Conservation (phyloP, 2,888 invertebrate genomes). For the Horisme vitalbata region DNA sequence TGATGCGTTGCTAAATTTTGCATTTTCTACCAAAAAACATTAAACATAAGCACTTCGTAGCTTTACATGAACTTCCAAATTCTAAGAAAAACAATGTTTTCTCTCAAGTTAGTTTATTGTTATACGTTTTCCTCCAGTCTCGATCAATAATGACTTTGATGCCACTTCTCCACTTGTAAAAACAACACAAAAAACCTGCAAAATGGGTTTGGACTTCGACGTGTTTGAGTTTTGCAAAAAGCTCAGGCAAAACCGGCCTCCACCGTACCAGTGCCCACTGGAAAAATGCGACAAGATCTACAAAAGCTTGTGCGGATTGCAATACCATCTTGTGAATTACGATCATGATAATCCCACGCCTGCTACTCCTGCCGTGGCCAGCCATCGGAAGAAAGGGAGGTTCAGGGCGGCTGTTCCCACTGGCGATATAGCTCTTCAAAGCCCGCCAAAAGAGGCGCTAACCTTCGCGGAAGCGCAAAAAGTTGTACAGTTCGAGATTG, state of each 20-base stretch:
- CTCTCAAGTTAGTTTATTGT: too few relatives aligned
- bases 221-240: slow-evolving; percentile 93
- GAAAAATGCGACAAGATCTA: slow-evolving; percentile 93
- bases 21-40: too few relatives aligned
- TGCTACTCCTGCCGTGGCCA: slow-evolving; percentile 83
- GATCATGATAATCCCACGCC: slow-evolving; percentile 91
- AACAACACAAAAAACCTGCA: slow-evolving; percentile 32
- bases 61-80: too few relatives aligned
- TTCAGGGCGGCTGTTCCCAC: slow-evolving; percentile 83
- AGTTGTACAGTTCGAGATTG: slow-evolving; percentile 93
- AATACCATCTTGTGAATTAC: slow-evolving; percentile 92
- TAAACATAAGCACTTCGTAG: too few relatives aligned
- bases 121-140: too few relatives aligned
- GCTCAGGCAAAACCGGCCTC: slow-evolving; percentile 89
- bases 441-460: slow-evolving; percentile 86
- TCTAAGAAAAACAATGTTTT: too few relatives aligned
- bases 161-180: slow-evolving; percentile 4
- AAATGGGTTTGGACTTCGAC: slow-evolving; percentile 93
- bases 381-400: slow-evolving; percentile 85
- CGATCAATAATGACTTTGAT: too few relatives aligned
- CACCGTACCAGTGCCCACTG: slow-evolving; percentile 94
- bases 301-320: slow-evolving; percentile 92
- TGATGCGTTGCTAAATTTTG: too few relatives aligned
- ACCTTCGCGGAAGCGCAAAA: slow-evolving; percentile 93
- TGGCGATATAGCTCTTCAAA: slow-evolving; percentile 76